These are phyloP conservation scores for Nixonia krombeini DNA, from an alignment of 1,140 invertebrate species.

Conservation along the genomic window DNA sequence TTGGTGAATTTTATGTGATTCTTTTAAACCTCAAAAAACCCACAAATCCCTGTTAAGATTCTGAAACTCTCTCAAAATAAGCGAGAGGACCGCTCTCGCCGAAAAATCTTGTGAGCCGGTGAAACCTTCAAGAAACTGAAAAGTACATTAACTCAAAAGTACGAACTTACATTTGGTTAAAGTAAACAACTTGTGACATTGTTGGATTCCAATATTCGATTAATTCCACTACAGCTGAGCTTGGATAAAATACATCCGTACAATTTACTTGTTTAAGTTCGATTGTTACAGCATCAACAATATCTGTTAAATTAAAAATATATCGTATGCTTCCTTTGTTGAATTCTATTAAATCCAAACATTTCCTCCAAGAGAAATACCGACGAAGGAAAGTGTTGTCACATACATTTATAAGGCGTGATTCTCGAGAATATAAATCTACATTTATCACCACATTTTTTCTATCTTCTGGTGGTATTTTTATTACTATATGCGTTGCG, in stretches of 20 bases:
- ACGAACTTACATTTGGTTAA: conserved; percentile 75
- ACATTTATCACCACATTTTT: conserved; percentile 54
- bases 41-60: too few relatives aligned
- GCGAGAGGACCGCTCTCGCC: too few relatives aligned
- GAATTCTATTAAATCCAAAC: conserved; percentile 20
- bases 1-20: too few relatives aligned
- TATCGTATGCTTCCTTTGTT: conserved; percentile 52
- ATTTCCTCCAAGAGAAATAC: conserved; percentile 24
- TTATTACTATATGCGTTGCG: conserved; percentile 81
- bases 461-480: conserved; percentile 67
- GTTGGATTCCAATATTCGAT: conserved; percentile 77
- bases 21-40: too few relatives aligned
- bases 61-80: too few relatives aligned
- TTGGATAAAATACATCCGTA: conserved; percentile 58
- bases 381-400: conserved; percentile 14
- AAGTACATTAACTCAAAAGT: too few relatives aligned
- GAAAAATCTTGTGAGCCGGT: too few relatives aligned
- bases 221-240: conserved; percentile 75
- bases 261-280: conserved; percentile 61
- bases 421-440: conserved; percentile 50
- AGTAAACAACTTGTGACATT: conserved; percentile 74
- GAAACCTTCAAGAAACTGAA: too few relatives aligned
- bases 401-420: conserved; percentile 36
- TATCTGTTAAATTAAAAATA: conserved; percentile 43
- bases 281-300: conserved; percentile 49